Evolutionary conservation across 2,113 vertebrate genomes (phyloP).

Genomic region (Poeciliopsis turrubarensis): DNA sequence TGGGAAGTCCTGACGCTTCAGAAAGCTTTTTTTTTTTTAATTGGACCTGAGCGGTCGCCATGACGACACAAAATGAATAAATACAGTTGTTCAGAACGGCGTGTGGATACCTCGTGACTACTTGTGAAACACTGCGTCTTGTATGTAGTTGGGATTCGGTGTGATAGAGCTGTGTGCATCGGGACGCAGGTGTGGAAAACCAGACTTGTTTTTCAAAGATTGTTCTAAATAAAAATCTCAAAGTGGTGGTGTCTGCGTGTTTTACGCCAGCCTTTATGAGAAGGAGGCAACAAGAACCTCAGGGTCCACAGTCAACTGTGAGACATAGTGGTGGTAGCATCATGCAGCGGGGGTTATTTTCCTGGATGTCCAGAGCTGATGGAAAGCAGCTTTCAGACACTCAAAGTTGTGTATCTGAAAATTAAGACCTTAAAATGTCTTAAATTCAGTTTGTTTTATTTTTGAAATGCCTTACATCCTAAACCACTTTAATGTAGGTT

Average conservation of each 20-base stretch:
- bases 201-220: not conserved
- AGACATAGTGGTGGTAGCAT: no score
- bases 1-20: constrained; percentile 19
- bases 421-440: no score
- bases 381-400: no score
- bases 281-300: not conserved
- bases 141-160: not conserved
- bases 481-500: no score
- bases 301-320: not conserved
- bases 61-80: not conserved
- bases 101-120: not conserved
- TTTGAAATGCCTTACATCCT: no score
- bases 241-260: not conserved
- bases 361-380: not conserved
- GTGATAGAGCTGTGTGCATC: not conserved
- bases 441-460: no score
- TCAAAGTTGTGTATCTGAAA: no score
- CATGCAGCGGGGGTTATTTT: no score
- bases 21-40: not conserved
- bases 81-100: not conserved
- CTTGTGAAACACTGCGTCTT: not conserved
- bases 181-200: not conserved
- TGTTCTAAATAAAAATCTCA: not conserved
- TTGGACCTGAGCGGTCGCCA: not conserved
- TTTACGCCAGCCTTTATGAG: not conserved